phyloP scores from a whole-genome alignment of 2,888 invertebrate genomes.

The Euplexia lucipara region DNA sequence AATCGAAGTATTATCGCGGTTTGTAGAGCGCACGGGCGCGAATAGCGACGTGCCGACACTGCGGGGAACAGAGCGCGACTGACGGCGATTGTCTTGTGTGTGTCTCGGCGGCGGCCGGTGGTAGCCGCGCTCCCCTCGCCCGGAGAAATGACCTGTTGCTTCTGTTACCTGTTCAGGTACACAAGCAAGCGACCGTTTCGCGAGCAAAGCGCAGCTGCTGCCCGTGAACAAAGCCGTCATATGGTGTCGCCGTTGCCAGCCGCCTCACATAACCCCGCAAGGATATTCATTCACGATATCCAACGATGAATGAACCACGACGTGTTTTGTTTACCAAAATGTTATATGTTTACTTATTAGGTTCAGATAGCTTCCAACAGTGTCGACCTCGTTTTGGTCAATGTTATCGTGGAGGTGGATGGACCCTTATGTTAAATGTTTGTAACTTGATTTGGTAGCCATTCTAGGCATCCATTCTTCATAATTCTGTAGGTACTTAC shows the following conservation, averaged over 20 bases:
- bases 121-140: constrained; percentile 80
- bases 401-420: constrained; percentile 9
- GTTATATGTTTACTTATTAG: constrained; percentile 55
- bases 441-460: background rate
- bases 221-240: constrained; percentile 83
- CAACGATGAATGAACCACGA: constrained; percentile 81
- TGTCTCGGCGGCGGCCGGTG: constrained; percentile 58
- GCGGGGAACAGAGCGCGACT: constrained; percentile 79
- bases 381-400: constrained; percentile 5
- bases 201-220: constrained; percentile 83
- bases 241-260: constrained; percentile 71
- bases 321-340: constrained; percentile 80
- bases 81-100: constrained; percentile 44
- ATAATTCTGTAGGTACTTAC: too few species aligned
- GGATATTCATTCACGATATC: constrained; percentile 81
- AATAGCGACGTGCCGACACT: constrained; percentile 71
- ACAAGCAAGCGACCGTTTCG: constrained; percentile 84
- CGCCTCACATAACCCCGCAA: constrained; percentile 65
- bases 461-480: background rate
- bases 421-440: background rate
- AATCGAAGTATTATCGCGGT: constrained; percentile 65
- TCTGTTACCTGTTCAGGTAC: constrained; percentile 89
- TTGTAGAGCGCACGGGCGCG: constrained; percentile 65
- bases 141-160: constrained; percentile 90
- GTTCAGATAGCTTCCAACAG: constrained; percentile 27